Percentiles rank a stretch among this genome's conserved stretches.
Evolutionary conservation across 2,113 vertebrate genomes (phyloP).

Genomic region (Pithys albifrons): DNA sequence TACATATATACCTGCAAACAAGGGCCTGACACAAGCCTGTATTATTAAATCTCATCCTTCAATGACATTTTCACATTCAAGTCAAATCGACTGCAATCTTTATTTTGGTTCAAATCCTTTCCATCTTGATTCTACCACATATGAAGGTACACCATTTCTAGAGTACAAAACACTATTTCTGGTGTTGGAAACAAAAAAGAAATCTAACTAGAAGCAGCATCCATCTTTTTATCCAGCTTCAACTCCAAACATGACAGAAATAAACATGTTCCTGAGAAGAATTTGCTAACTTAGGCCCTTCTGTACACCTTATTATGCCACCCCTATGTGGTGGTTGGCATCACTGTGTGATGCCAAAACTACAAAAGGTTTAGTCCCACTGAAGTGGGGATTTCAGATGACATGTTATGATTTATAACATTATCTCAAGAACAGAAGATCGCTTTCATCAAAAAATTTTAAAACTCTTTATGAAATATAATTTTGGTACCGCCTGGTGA

Average conservation of each 20-base stretch:
- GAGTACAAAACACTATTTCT: neutral
- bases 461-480: neutral
- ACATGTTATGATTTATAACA: neutral
- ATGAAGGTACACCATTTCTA: neutral
- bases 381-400: neutral
- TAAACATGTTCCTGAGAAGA: accelerated
- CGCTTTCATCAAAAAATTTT: neutral
- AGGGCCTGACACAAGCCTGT: neutral
- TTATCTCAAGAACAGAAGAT: neutral
- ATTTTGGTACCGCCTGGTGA: neutral
- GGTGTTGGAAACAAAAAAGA: neutral
- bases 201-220: neutral
- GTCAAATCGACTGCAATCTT: neutral
- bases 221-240: neutral
- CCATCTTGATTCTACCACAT: neutral
- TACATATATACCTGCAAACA: accelerated
- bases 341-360: neutral
- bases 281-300: neutral
- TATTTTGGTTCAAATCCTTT: neutral
- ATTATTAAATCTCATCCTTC: neutral
- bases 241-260: neutral
- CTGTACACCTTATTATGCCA: neutral
- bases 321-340: neutral
- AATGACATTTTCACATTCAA: neutral
- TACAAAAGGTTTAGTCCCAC: neutral